A percentile compares a stretch with the other conserved stretches of the same genome.
These are phyloP conservation scores for Zygogramma bicolorata DNA, from an alignment of 2,888 invertebrate genomes.

Conservation along the genomic window DNA sequence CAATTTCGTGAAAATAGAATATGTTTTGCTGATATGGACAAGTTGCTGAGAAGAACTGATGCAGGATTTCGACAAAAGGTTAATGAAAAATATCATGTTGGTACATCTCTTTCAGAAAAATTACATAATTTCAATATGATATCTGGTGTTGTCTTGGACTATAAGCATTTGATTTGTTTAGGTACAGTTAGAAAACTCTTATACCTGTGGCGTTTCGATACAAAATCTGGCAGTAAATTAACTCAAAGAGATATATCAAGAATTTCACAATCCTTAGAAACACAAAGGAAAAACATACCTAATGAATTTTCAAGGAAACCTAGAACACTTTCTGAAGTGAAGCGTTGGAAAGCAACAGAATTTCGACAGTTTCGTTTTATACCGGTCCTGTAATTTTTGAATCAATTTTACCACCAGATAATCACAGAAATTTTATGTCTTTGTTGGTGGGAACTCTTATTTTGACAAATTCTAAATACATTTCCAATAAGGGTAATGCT, in stretches of 20 bases:
- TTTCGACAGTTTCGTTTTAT: too few species aligned
- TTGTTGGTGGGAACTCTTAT: slow-evolving; percentile 44
- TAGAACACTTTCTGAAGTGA: too few species aligned
- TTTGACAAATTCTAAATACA: slow-evolving; percentile 32
- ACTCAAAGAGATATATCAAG: slow-evolving; percentile 25
- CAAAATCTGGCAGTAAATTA: slow-evolving; percentile 30
- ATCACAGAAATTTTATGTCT: slow-evolving; percentile 44
- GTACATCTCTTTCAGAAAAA: slow-evolving; percentile 21
- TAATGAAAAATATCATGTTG: too few species aligned
- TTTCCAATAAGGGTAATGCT: slow-evolving; percentile 16
- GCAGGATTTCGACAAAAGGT: too few species aligned
- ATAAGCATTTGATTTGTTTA: slow-evolving; percentile 44
- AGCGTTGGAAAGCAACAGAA: too few species aligned
- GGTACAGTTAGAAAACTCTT: slow-evolving; percentile 46
- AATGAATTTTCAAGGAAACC: too few species aligned
- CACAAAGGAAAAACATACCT: slow-evolving; percentile 23
- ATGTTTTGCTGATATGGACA: too few species aligned
- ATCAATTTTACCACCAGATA: slow-evolving; percentile 12
- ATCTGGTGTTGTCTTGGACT: slow-evolving; percentile 31
- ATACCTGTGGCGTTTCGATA: too few species aligned
- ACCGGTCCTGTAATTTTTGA: slow-evolving; percentile 26
- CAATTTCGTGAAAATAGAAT: too few species aligned
- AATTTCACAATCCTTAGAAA: slow-evolving; percentile 23
- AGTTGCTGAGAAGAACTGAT: too few species aligned
- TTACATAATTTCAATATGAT: slow-evolving; percentile 22